Base-by-base conservation (phyloP, 1,140 invertebrate genomes). In the Pentalonia nigronervosa region DNA sequence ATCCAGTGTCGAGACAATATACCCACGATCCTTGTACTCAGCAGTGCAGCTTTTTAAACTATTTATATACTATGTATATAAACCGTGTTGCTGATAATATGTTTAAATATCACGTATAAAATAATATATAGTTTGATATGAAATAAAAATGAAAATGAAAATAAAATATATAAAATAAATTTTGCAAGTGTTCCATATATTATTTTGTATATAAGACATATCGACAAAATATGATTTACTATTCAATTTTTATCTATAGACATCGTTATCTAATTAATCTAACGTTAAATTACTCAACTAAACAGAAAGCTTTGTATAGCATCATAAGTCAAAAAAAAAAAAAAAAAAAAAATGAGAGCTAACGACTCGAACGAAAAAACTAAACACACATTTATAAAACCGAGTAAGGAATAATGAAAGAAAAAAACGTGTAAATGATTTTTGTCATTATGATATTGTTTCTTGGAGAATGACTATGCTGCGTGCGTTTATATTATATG, bases 301-400 rank as follows among this genome's bases (percentile, higher is more conserved):
- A 76, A 76, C 14, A 76, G 30, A 76, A 76, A n/a, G n/a, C 14
- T 17, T n/a, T 76, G 30, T 17, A 17, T 7, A n/a, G 14, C 30
- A 67, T 30, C 11, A 76, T n/a, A n/a, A 76, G 60, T n/a, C n/a
- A n/a, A 14, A n/a, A 17, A 76, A 17, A 7, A 76, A 67, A n/a
- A n/a, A n/a, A n/a, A 67, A 67, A 67, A 67, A 17, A 67, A 67
- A 67, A 76, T 17, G 3, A 76, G n/a, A 76, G n/a, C 14, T 76
- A 76, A 76, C 6, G 60, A 76, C 60, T 76, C 4, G n/a, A n/a
- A 76, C n/a, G 60, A 76, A 76, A 76, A 76, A n/a, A 76, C n/a
- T n/a, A 76, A 76, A 76, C n/a, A 76, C 20, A n/a, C 60, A 76
- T 76, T 76, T 76, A 76, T 76, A 30, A 76, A 76, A 76, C n/a